Evolutionary conservation across 2,888 invertebrate genomes (phyloP).

Genomic region (Machimus atricapillus): DNA sequence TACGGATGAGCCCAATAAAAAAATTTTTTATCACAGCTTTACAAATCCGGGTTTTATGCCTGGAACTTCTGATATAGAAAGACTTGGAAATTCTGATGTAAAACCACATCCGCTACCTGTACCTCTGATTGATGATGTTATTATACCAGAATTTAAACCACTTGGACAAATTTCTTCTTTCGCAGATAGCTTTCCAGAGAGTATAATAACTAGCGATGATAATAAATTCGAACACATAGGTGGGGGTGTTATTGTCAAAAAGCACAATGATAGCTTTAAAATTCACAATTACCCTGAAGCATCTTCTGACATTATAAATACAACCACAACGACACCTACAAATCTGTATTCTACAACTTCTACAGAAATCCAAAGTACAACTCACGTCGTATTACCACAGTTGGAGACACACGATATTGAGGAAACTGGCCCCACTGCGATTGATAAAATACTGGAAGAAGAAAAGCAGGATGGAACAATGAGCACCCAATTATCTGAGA

Average conservation of each 20-base stretch:
- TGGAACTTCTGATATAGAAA: slow-evolving; percentile 69
- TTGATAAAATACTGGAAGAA: neutral
- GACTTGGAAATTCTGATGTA: slow-evolving; percentile 68
- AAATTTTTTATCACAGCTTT: slow-evolving; percentile 69
- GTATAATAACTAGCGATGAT: slow-evolving; percentile 53
- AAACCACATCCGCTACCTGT: slow-evolving; percentile 74
- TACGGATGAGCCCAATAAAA: slow-evolving; percentile 54
- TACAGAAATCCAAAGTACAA: neutral
- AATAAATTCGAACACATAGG: slow-evolving; percentile 59
- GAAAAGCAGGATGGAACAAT: neutral
- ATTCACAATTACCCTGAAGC: neutral
- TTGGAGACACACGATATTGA: neutral
- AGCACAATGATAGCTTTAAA: slow-evolving; percentile 49
- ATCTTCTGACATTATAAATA: neutral
- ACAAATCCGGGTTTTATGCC: slow-evolving; percentile 71
- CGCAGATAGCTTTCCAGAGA: slow-evolving; percentile 50
- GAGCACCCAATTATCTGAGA: slow-evolving; percentile 50
- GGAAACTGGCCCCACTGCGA: neutral
- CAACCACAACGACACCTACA: neutral
- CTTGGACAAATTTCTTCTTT: slow-evolving; percentile 53
- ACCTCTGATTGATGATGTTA: slow-evolving; percentile 62
- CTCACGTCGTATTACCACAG: neutral
- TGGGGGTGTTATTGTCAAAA: slow-evolving; percentile 61
- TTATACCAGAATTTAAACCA: slow-evolving; percentile 58
- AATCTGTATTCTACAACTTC: neutral